Conservation (phyloP, 2,113 vertebrate genomes). For the Ursus arctos region DNA sequence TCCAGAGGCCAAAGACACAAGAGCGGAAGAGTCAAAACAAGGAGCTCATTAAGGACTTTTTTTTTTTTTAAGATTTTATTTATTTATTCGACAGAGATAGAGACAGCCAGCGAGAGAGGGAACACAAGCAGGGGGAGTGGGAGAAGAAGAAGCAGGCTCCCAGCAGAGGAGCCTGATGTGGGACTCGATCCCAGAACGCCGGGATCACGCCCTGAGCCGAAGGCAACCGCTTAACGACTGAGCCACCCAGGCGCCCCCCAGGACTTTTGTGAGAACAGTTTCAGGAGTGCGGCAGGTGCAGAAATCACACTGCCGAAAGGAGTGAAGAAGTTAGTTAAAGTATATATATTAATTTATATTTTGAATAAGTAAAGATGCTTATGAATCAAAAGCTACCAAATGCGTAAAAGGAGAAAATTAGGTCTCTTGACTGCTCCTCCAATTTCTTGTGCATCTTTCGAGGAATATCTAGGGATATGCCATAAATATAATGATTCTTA, state of each 20-base stretch:
- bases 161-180: too few relatives aligned
- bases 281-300: neutral
- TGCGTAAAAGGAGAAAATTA: neutral
- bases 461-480: neutral
- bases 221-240: too few relatives aligned
- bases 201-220: too few relatives aligned
- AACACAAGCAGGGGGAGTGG: too few relatives aligned
- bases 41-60: too few relatives aligned
- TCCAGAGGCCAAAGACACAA: neutral
- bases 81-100: too few relatives aligned
- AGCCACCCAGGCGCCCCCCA: too few relatives aligned
- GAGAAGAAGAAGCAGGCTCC: too few relatives aligned
- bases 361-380: neutral
- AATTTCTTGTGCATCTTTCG: neutral
- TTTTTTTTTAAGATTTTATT: too few relatives aligned
- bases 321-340: neutral
- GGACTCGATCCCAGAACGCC: too few relatives aligned
- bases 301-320: neutral
- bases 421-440: neutral
- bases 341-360: neutral
- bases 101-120: too few relatives aligned
- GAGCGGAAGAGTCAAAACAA: neutral
- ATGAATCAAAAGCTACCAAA: neutral
- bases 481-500: neutral
- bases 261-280: neutral